phyloP scores from a whole-genome alignment of 2,113 vertebrate species.

The Fulica atra region DNA sequence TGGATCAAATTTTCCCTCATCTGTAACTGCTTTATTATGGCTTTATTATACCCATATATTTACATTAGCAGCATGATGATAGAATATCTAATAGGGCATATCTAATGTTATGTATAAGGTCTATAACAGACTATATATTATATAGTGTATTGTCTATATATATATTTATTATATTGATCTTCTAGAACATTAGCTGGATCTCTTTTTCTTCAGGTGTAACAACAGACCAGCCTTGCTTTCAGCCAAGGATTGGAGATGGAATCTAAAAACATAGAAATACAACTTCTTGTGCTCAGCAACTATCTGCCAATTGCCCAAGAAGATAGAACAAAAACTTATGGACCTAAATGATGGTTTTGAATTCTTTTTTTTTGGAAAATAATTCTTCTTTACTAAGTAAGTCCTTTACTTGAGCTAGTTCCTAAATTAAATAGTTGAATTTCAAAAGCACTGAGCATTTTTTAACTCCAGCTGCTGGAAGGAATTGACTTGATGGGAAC shows the following conservation, averaged over 20 bases:
- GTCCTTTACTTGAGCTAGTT: background rate
- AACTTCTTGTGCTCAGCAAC: background rate
- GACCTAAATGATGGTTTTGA: background rate
- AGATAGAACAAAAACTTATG: background rate
- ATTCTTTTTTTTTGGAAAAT: background rate
- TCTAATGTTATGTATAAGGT: background rate
- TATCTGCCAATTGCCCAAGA: background rate
- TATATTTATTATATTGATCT: background rate
- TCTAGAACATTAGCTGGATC: background rate
- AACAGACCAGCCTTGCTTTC: background rate
- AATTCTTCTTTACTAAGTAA: background rate
- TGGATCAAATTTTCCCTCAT: background rate
- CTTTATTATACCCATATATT: background rate
- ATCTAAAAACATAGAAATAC: background rate
- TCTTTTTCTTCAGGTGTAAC: background rate
- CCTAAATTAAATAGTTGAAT: background rate
- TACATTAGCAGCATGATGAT: background rate
- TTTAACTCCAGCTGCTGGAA: background rate
- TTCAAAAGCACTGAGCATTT: background rate
- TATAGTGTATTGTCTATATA: no score
- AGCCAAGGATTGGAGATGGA: background rate
- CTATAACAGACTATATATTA: no score
- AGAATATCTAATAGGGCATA: background rate
- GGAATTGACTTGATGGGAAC: background rate
- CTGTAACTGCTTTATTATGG: background rate